Percentiles rank a stretch among this genome's conserved stretches.
These are phyloP conservation scores for Lagocephalus sceleratus DNA, from an alignment of 2,797 vertebrate genomes.

Conservation along the genomic window DNA sequence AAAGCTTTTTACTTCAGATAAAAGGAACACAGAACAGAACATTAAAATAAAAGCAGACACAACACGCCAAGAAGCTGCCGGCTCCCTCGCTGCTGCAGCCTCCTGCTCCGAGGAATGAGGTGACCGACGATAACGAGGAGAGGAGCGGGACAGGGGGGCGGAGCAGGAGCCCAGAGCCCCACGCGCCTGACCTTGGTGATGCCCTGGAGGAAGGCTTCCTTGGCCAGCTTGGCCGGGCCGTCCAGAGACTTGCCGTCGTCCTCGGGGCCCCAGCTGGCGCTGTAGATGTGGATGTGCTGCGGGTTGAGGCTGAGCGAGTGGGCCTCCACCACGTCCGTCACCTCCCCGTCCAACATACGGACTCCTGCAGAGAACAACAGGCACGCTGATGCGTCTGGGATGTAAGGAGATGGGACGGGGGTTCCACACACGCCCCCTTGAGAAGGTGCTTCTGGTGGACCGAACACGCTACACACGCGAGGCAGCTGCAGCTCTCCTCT, in stretches of 20 bases:
- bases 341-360: constrained; percentile 96
- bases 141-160: not conserved
- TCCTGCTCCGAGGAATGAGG: no score
- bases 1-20: no score
- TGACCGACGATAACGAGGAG: not conserved
- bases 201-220: constrained; percentile 90
- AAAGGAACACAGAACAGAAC: no score
- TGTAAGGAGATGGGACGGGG: no score
- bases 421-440: constrained; percentile 1
- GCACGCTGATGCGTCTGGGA: not conserved
- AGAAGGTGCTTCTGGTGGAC: not conserved
- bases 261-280: constrained; percentile 97
- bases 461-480: constrained; percentile 10
- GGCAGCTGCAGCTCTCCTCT: constrained; percentile 4
- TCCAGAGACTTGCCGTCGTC: constrained; percentile 95
- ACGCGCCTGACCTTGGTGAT: constrained; percentile 83
- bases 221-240: constrained; percentile 90
- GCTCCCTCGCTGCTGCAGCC: no score
- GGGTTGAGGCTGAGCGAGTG: constrained; percentile 91
- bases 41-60: no score
- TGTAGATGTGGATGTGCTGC: constrained; percentile 95
- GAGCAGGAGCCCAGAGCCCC: no score
- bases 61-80: no score
- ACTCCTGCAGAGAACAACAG: constrained; percentile 76
- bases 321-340: constrained; percentile 94